Percentiles rank a stretch among this genome's conserved stretches.
Conservation (phyloP, 2,888 invertebrate genomes). For the Drosophila yooni region DNA sequence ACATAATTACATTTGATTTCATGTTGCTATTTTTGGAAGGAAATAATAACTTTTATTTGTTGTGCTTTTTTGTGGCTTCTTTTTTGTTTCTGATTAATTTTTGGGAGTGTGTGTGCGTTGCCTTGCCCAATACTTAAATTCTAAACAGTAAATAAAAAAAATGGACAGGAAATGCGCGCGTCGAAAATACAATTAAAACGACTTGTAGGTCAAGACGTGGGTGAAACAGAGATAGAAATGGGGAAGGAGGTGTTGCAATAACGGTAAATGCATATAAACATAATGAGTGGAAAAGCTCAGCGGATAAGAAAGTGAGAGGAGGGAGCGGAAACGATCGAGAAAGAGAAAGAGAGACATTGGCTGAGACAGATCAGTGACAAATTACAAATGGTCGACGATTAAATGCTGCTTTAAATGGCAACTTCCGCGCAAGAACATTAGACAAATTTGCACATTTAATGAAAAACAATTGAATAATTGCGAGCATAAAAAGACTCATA, state of each 20-base stretch:
- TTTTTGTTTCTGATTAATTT: constrained; percentile 35
- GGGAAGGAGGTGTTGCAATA: constrained; percentile 47
- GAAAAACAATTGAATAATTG: constrained; percentile 81
- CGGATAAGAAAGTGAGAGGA: constrained; percentile 56
- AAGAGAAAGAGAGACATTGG: not conserved
- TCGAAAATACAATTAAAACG: constrained; percentile 53
- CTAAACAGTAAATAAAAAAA: constrained; percentile 67
- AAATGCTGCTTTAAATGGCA: constrained; percentile 60
- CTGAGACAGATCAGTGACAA: constrained; percentile 61
- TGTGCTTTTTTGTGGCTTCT: constrained; percentile 47
- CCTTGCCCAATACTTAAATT: constrained; percentile 57
- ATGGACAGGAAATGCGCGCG: constrained; percentile 70
- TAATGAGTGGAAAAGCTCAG: constrained; percentile 42
- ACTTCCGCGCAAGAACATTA: constrained; percentile 69
- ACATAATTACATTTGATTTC: constrained; percentile 11
- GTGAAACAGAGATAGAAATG: constrained; percentile 20
- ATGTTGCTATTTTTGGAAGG: constrained; percentile 68
- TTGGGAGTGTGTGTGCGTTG: constrained; percentile 31
- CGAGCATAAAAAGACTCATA: constrained; percentile 27
- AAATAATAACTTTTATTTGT: constrained; percentile 76
- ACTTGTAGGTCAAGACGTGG: constrained; percentile 74
- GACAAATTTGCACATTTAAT: constrained; percentile 82
- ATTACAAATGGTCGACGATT: constrained; percentile 57
- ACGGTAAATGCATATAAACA: constrained; percentile 49
- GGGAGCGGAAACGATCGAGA: not conserved